A percentile compares a stretch with the other conserved stretches of the same genome.
Evolutionary conservation across 2,888 invertebrate genomes (phyloP).

Genomic region (Hydroisotoma schaefferi): DNA sequence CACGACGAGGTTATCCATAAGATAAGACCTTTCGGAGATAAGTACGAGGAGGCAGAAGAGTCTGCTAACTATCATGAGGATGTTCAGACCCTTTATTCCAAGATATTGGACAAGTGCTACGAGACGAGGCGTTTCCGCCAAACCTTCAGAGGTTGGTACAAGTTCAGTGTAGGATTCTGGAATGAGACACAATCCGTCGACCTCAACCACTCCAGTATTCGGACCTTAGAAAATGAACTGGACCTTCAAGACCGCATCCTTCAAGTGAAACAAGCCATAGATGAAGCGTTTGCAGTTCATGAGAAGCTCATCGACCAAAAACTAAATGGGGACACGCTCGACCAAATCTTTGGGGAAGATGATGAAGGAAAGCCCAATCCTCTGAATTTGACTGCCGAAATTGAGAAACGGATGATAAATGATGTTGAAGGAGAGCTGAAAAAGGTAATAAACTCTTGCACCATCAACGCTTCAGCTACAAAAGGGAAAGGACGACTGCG

Average conservation of each 20-base stretch:
- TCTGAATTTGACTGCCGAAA: too few relatives aligned
- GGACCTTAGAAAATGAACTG: background rate
- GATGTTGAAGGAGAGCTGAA: too few relatives aligned
- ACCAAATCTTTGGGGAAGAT: too few relatives aligned
- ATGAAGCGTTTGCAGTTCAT: conserved; percentile 12
- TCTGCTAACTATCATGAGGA: background rate
- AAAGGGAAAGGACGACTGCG: background rate
- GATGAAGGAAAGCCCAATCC: too few relatives aligned
- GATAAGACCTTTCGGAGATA: background rate
- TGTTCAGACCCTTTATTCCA: conserved; percentile 3
- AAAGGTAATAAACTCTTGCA: conserved; percentile 6
- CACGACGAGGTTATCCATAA: conserved; percentile 8
- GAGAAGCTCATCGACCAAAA: background rate
- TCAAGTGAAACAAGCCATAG: background rate
- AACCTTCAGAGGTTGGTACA: conserved; percentile 13
- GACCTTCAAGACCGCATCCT: conserved; percentile 3
- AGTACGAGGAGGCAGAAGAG: background rate
- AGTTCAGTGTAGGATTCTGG: background rate
- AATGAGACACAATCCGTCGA: background rate
- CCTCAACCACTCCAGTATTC: background rate
- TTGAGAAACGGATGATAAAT: too few relatives aligned
- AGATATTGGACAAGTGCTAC: background rate
- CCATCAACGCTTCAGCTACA: background rate
- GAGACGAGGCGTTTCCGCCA: background rate
- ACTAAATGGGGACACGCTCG: too few relatives aligned